Evolutionary conservation across 2,113 vertebrate species (phyloP).

Genomic region (Ia io): DNA sequence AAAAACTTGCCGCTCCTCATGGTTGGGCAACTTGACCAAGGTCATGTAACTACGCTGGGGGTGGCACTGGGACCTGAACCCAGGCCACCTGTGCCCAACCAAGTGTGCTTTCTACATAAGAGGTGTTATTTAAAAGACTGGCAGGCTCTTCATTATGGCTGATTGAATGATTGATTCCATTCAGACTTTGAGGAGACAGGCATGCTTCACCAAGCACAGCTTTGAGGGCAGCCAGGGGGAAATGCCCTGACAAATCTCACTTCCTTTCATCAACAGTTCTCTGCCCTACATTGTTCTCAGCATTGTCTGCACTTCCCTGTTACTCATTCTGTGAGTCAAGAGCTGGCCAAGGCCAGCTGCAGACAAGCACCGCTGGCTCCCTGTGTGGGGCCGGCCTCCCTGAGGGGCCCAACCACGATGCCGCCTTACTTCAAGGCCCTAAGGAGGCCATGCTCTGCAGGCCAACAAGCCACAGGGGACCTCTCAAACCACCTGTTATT

Average conservation of each 20-base stretch:
- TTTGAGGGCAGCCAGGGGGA: not conserved
- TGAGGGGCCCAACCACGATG: not conserved
- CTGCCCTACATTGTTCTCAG: slow-evolving; percentile 60
- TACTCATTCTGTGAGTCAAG: slow-evolving; percentile 76
- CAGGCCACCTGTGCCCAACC: not conserved
- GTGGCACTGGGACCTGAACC: not conserved
- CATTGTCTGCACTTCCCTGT: slow-evolving; percentile 72
- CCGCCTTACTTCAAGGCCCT: not conserved
- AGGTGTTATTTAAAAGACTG: not conserved
- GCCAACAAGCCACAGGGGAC: slow-evolving; percentile 43
- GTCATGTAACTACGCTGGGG: not conserved
- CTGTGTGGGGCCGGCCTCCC: fast-evolving
- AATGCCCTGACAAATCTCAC: slow-evolving; percentile 55
- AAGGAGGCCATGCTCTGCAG: not conserved
- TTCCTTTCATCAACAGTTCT: slow-evolving; percentile 67
- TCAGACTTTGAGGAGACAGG: not conserved
- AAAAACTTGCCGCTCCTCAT: fast-evolving
- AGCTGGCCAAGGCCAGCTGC: slow-evolving; percentile 76
- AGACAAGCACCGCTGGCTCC: slow-evolving; percentile 56
- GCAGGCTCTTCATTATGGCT: not conserved
- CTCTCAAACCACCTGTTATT: slow-evolving; percentile 46
- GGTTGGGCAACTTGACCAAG: not conserved
- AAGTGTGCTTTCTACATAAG: not conserved
- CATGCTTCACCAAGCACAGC: not conserved
- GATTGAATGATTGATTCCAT: not conserved